Evolutionary conservation across 2,113 vertebrate species (phyloP), one percentile per base, ranked within the genome.

Genomic region (Bos taurus): DNA sequence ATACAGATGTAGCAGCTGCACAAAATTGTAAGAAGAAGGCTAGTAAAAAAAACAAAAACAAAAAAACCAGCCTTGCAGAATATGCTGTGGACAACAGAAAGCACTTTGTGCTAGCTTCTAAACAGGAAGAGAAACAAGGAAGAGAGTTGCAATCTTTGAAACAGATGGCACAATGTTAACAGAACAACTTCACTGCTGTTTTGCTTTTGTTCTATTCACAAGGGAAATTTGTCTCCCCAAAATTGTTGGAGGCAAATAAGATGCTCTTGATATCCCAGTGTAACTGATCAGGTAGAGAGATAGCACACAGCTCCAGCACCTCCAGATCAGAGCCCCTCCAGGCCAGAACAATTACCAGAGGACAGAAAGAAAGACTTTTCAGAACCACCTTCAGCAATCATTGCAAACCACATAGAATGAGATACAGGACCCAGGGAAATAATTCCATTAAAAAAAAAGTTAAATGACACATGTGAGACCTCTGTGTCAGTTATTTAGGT

Each of bases 111-210:
- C 74, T 93, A 81, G 74, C 57, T 85, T 91, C 74, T 85, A 96
- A 97, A 92, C 97, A 96, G 77, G 86, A 96, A 94, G 84, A 92
- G 36, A 54, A 91, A 90, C n/a, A 83, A 81, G 52, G 57, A 88
- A 88, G 74, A 78, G 23, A 60, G 30, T 86, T 43, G 62, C 82
- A 54, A 48, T 90, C 52, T 59, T 85, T 81, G 21, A 74, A 97
- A 91, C 97, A 97, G 96, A 97, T 92, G 88, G 93, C 3, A 25
- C 56, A 71, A 86, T 64, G 86, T 90, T 87, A 88, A 85, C 62
- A 54, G 80, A 93, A 94, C 52, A 48, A 78, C 64, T 91, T 81
- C 62, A 88, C 36, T 82, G 64, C 88, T 81, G 48, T 64, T 91
- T 88, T 62, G 62, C 43, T 74, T 67, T 92, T 91, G 57, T 88